These are phyloP conservation scores for Tenodera sinensis DNA, from an alignment of 2,888 invertebrate species.

Conservation along the genomic window DNA sequence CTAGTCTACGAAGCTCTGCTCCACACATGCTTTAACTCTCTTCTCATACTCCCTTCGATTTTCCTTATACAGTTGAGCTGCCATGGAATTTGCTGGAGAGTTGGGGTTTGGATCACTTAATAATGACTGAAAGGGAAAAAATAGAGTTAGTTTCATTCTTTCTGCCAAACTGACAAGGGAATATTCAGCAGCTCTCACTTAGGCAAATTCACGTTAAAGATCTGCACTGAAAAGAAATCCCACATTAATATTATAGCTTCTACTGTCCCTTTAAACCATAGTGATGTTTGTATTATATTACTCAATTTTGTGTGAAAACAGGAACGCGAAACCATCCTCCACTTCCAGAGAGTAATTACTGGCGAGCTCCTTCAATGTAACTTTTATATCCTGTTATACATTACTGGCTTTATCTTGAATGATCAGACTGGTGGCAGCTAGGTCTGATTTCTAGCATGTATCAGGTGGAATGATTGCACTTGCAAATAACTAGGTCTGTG, in stretches of 20 bases:
- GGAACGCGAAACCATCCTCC: no score
- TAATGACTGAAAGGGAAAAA: conserved; percentile 69
- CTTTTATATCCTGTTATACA: no score
- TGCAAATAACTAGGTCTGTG: no score
- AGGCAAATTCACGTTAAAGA: neutral
- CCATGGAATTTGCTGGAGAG: conserved; percentile 98
- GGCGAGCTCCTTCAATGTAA: no score
- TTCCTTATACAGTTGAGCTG: conserved; percentile 98
- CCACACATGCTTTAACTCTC: conserved; percentile 98
- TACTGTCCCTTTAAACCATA: neutral
- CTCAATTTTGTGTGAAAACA: no score
- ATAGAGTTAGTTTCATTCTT: neutral
- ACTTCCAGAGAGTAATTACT: no score
- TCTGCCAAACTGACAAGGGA: neutral
- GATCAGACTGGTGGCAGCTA: no score
- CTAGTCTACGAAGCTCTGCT: conserved; percentile 98
- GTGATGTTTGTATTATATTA: no score
- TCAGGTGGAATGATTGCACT: no score
- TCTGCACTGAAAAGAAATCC: neutral
- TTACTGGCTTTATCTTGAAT: no score
- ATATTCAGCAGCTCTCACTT: neutral
- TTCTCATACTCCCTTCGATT: conserved; percentile 99
- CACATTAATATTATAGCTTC: neutral
- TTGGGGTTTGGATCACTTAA: conserved; percentile 99
- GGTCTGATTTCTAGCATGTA: no score